Percentiles rank a stretch among this genome's conserved stretches.
These are phyloP conservation scores for Brachylomia viminalis DNA, from an alignment of 2,888 invertebrate genomes.

Conservation along the genomic window DNA sequence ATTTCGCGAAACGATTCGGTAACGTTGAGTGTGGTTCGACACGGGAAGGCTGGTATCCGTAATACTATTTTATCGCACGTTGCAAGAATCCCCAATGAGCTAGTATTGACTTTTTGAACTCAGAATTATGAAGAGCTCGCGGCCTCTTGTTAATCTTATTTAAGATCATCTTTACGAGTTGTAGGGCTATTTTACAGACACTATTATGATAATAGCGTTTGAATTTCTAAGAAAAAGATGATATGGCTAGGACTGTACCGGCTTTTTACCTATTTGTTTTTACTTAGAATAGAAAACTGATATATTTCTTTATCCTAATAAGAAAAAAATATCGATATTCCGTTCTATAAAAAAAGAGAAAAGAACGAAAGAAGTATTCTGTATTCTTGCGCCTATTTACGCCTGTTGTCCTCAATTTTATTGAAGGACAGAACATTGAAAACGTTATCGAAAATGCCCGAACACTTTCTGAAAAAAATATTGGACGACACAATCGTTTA, in stretches of 20 bases:
- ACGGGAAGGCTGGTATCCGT: constrained; percentile 44
- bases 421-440: constrained; percentile 28
- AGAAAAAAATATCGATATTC: neutral
- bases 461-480: constrained; percentile 50
- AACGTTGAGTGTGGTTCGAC: constrained; percentile 46
- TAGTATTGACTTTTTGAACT: constrained; percentile 58
- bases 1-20: constrained; percentile 47
- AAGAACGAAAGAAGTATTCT: neutral
- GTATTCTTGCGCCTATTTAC: neutral
- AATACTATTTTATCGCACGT: constrained; percentile 57
- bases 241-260: too few relatives aligned
- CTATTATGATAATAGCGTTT: constrained; percentile 19
- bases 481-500: constrained; percentile 48
- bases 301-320: too few relatives aligned
- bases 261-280: too few relatives aligned
- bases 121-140: constrained; percentile 56
- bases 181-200: constrained; percentile 17
- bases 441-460: constrained; percentile 43
- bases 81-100: constrained; percentile 57
- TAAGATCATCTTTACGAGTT: constrained; percentile 51
- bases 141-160: constrained; percentile 55
- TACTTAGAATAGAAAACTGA: too few relatives aligned
- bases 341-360: neutral
- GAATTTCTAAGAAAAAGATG: constrained; percentile 22
- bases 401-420: constrained; percentile 25